Evolutionary conservation across 2,113 vertebrate species (phyloP), one percentile per base, ranked within the genome.

Genomic region (Coracopsis vasa): DNA sequence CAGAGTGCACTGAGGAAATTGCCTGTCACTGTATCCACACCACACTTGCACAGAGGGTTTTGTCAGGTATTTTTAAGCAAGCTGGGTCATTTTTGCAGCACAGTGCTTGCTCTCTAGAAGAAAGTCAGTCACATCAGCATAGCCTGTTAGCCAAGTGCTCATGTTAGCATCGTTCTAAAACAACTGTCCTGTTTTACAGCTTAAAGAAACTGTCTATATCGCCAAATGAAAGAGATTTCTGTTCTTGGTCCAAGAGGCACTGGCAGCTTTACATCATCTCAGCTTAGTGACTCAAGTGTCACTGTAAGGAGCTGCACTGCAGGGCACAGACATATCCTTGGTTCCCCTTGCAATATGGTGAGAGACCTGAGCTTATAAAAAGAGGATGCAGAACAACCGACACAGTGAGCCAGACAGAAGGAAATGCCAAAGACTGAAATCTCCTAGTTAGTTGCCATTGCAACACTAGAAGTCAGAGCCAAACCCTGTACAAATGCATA

Each of bases 341-440:
- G 23, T 29, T 85, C 47, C 35, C 66, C 35, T 16, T 18, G 6
- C 45, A 66, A 45, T 14, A 16, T 11, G 3, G 24, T 79, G 61
- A 72, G 67, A 90, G 44, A 83, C 62, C 80, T 80, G 67, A 80
- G 65, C 72, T 93, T 70, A 88, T 90, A 58, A 78, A 45, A 80
- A 64, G 53, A 88, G 19, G 71, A 53, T 83, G 48, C 44, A 62
- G 71, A 90, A 44, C 51, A 88, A 70, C 37, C 1, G 2, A 80
- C 58, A 45, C 13, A 11, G n/a, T 50, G 19, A 96, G 62, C 25
- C 80, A 88, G 62, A 35, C 78, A 94, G 64, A 90, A 95, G 23
- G 31, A 94, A 90, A 88, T 41, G 75, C 67, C 56, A 95, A 86
- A 90, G 77, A 66, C 37, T 70, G 54, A 95, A 93, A 80, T 66